Conservation (phyloP, 2,888 invertebrate genomes). For the Catocala fraxini region DNA sequence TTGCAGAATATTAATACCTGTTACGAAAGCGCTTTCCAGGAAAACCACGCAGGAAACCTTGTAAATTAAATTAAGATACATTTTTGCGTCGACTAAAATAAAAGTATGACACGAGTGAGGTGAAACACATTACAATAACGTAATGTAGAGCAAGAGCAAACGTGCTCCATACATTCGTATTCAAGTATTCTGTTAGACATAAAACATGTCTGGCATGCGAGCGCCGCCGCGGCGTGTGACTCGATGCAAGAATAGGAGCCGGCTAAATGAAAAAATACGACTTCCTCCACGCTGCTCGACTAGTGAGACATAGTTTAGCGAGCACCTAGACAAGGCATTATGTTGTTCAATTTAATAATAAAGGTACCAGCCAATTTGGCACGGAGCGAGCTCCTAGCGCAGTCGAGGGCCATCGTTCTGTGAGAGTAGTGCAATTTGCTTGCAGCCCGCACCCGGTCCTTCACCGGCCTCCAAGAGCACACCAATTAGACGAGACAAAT, state of each 20-base stretch:
- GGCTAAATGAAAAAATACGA: constrained; percentile 51
- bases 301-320: constrained; percentile 41
- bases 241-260: constrained; percentile 28
- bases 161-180: constrained; percentile 10
- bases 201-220: constrained; percentile 14
- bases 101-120: not conserved
- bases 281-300: constrained; percentile 42
- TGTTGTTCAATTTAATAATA: constrained; percentile 75
- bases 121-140: constrained; percentile 4
- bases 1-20: constrained; percentile 18
- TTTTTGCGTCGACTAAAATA: not conserved
- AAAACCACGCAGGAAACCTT: constrained; percentile 14
- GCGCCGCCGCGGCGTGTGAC: constrained; percentile 14
- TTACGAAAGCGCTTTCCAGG: constrained; percentile 3
- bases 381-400: constrained; percentile 53
- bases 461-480: constrained; percentile 63
- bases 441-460: constrained; percentile 66
- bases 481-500: constrained; percentile 81
- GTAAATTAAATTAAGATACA: constrained; percentile 1
- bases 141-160: constrained; percentile 4
- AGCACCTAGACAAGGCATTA: constrained; percentile 61
- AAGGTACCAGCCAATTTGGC: constrained; percentile 75
- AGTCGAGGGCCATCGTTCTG: constrained; percentile 66
- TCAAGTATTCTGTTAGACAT: constrained; percentile 21
- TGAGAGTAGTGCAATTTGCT: constrained; percentile 75